Conservation (phyloP, 2,797 vertebrate genomes). For the Lacerta viridis region DNA sequence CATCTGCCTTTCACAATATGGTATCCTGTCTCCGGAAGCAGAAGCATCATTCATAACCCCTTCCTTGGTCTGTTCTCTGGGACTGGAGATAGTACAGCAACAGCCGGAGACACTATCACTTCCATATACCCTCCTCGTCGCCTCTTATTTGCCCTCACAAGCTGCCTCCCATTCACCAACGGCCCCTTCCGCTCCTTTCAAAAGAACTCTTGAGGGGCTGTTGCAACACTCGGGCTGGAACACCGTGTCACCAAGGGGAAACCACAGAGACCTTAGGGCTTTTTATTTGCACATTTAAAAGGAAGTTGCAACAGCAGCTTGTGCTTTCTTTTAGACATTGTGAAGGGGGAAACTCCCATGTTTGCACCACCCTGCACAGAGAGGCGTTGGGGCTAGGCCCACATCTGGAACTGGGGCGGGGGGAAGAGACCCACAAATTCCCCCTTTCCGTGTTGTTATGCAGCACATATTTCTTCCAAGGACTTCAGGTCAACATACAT, state of each 20-base stretch:
- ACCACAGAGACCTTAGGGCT: neutral
- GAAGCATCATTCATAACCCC: neutral
- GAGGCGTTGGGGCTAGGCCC: neutral
- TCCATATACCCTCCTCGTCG: neutral
- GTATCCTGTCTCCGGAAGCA: neutral
- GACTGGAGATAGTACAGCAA: too few species aligned
- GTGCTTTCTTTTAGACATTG: neutral
- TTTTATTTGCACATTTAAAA: constrained; percentile 1
- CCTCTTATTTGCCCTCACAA: neutral
- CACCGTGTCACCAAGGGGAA: neutral
- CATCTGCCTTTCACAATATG: neutral
- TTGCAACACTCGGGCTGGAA: neutral
- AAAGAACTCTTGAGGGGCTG: constrained; percentile 5
- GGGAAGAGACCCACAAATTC: neutral
- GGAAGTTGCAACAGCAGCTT: constrained; percentile 7
- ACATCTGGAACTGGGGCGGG: neutral
- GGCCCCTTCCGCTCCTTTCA: neutral
- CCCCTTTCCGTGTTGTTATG: neutral
- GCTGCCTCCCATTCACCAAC: neutral
- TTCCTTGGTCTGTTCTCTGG: neutral
- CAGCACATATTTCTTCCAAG: too few species aligned
- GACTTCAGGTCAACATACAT: neutral
- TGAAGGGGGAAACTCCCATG: neutral
- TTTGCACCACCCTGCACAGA: neutral
- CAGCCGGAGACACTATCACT: neutral